Evolutionary conservation across 53 echinoderm and acorn worm species (phyloP).

Genomic region (Echinometra lucunter): DNA sequence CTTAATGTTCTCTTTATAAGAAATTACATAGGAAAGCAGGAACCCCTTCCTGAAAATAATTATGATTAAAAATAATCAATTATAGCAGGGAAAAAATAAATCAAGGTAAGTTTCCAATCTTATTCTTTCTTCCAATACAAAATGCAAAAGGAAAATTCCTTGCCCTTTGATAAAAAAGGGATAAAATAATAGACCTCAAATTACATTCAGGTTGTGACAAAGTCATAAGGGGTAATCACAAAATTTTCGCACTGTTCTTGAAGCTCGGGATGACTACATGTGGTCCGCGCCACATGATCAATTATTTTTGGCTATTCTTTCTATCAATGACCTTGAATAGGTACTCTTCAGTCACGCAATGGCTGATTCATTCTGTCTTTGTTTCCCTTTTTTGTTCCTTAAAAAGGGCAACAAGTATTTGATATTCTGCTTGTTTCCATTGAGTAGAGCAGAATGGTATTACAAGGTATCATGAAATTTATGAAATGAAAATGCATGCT

Average conservation of each 20-base stretch:
- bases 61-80: too few species aligned
- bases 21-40: too few species aligned
- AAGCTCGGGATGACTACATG: conserved; percentile 23
- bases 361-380: conserved; percentile 34
- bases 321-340: conserved; percentile 49
- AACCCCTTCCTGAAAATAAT: too few species aligned
- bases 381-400: not conserved
- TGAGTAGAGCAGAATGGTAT: too few species aligned
- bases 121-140: not conserved
- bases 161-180: too few species aligned
- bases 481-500: too few species aligned
- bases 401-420: not conserved
- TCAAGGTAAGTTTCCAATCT: not conserved
- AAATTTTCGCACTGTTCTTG: conserved; percentile 7
- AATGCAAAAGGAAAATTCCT: too few species aligned
- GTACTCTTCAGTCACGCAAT: conserved; percentile 51
- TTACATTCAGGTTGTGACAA: not conserved
- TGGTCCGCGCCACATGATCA: conserved; percentile 11
- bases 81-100: not conserved
- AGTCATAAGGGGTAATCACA: not conserved
- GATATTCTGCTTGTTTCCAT: not conserved
- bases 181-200: not conserved
- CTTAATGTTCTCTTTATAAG: too few species aligned
- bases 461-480: too few species aligned
- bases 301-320: conserved; percentile 61